These are phyloP conservation scores for Microctonus brassicae DNA, from an alignment of 2,888 invertebrate species.

Conservation along the genomic window DNA sequence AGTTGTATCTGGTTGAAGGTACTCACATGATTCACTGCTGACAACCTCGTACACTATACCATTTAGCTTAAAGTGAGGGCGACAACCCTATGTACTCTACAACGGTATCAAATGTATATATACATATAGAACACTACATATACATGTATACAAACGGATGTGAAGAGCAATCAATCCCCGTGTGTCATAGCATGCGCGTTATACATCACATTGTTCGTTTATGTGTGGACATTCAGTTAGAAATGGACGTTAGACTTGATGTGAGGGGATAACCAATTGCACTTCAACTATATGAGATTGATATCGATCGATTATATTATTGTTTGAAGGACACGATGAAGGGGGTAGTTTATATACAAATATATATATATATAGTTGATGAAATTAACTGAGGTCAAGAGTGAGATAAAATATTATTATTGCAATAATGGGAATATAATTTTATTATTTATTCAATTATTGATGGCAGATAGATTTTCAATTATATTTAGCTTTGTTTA, in stretches of 20 bases:
- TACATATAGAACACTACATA: neutral
- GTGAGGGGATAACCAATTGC: constrained; percentile 16
- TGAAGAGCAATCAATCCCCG: constrained; percentile 31
- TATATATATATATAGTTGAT: too few relatives aligned
- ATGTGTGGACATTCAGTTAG: constrained; percentile 9
- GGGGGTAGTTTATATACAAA: too few relatives aligned
- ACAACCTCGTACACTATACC: constrained; percentile 7
- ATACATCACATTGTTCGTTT: constrained; percentile 21
- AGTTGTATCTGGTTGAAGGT: constrained; percentile 11
- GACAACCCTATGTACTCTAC: constrained; percentile 4
- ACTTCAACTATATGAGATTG: constrained; percentile 26
- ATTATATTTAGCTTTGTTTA: too few relatives aligned
- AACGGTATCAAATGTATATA: neutral
- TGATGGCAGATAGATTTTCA: too few relatives aligned
- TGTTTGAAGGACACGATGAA: neutral
- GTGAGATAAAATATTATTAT: neutral
- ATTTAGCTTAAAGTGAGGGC: constrained; percentile 6
- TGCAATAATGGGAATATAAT: neutral
- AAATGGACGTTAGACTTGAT: constrained; percentile 29
- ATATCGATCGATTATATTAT: constrained; percentile 20
- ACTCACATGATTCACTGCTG: constrained; percentile 16
- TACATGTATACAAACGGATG: neutral
- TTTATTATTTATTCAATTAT: too few relatives aligned
- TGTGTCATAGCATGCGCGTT: constrained; percentile 4
- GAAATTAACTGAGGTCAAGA: neutral